A percentile compares a stretch with the other conserved stretches of the same genome.
These are phyloP conservation scores for Oscheius sp. DNA, from an alignment of 2,888 invertebrate species.

Conservation along the genomic window DNA sequence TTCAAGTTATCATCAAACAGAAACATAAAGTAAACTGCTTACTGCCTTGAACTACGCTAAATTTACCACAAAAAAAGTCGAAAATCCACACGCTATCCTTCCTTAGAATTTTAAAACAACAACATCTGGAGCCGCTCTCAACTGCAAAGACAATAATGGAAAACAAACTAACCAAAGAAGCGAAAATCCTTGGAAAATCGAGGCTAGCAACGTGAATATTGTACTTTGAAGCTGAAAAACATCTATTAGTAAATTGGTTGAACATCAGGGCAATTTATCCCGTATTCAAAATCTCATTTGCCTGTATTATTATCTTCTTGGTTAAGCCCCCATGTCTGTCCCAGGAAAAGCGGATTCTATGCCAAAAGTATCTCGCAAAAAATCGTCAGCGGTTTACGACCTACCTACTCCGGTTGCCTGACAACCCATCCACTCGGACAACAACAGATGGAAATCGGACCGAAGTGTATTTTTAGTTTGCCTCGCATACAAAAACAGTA, in stretches of 20 bases:
- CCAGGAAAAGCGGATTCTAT: too few species aligned
- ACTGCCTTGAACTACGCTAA: neutral
- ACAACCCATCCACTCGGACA: slow-evolving; percentile 1
- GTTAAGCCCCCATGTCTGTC: neutral
- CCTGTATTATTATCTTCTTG: slow-evolving; percentile 1
- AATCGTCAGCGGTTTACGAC: slow-evolving; percentile 1
- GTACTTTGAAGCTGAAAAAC: slow-evolving; percentile 68
- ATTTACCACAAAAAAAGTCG: neutral
- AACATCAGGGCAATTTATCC: neutral
- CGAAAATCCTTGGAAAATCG: slow-evolving; percentile 63
- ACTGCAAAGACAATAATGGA: neutral
- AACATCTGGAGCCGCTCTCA: neutral
- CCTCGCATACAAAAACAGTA: too few species aligned
- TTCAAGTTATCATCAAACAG: neutral
- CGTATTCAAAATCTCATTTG: neutral
- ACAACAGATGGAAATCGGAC: too few species aligned
- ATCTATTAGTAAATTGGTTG: neutral
- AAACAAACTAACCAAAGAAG: slow-evolving; percentile 63
- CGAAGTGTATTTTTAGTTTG: too few species aligned
- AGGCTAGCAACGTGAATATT: slow-evolving; percentile 61
- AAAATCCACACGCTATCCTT: slow-evolving; percentile 20
- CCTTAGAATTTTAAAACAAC: neutral
- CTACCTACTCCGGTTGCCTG: slow-evolving; percentile 8
- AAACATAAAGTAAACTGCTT: neutral
- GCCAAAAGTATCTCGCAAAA: too few species aligned